These are phyloP conservation scores for Sphecodes monilicornis DNA, from an alignment of 2,888 invertebrate genomes.

Conservation along the genomic window DNA sequence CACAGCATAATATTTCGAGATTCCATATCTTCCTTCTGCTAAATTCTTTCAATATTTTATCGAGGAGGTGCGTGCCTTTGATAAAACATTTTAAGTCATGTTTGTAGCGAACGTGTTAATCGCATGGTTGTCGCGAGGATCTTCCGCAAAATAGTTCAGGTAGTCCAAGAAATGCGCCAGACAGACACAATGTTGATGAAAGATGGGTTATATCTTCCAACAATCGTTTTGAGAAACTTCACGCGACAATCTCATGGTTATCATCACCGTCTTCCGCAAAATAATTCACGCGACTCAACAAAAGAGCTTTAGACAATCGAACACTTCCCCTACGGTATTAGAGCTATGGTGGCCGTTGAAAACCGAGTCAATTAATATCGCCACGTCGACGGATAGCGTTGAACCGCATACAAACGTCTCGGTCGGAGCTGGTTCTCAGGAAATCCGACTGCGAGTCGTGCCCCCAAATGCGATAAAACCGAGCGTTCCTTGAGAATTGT, in stretches of 20 bases:
- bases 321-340: neutral
- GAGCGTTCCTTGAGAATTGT: constrained; percentile 10
- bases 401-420: neutral
- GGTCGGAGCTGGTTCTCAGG: neutral
- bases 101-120: too few relatives aligned
- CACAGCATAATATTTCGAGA: too few relatives aligned
- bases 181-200: too few relatives aligned
- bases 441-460: neutral
- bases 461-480: constrained; percentile 13
- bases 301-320: neutral
- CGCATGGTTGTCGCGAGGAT: too few relatives aligned
- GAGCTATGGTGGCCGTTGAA: neutral
- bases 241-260: neutral
- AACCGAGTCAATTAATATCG: constrained; percentile 6
- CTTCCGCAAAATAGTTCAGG: too few relatives aligned
- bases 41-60: too few relatives aligned
- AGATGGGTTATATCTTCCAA: too few relatives aligned
- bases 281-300: neutral
- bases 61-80: too few relatives aligned
- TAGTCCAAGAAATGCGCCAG: too few relatives aligned
- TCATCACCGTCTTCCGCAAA: neutral
- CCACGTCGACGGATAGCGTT: too few relatives aligned
- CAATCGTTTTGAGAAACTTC: neutral
- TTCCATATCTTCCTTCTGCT: too few relatives aligned
- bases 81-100: too few relatives aligned